Percentiles rank a stretch among this genome's conserved stretches.
Conservation (phyloP, 2,797 vertebrate genomes). For the Xerus rutilus region DNA sequence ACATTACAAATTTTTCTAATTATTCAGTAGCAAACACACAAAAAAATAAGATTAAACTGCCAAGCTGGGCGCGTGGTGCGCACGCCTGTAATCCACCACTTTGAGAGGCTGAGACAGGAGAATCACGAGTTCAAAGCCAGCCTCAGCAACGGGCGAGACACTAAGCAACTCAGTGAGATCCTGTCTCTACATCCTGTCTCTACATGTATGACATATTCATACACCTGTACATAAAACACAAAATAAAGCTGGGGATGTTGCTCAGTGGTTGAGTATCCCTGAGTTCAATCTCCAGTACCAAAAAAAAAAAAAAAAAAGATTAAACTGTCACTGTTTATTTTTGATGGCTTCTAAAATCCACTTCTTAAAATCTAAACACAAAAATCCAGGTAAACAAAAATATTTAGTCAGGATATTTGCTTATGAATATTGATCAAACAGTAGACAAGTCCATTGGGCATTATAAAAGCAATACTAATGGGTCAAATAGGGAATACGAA, state of each 20-base stretch:
- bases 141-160: too few relatives aligned
- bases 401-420: not conserved
- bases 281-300: not conserved
- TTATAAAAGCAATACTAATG: not conserved
- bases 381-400: not conserved
- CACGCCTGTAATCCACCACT: too few relatives aligned
- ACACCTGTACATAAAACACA: too few relatives aligned
- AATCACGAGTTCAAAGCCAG: too few relatives aligned
- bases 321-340: not conserved
- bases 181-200: too few relatives aligned
- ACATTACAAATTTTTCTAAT: not conserved
- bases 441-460: too few relatives aligned
- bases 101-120: too few relatives aligned
- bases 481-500: not conserved
- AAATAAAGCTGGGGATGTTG: too few relatives aligned
- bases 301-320: not conserved
- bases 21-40: not conserved
- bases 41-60: not conserved
- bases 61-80: too few relatives aligned
- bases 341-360: not conserved
- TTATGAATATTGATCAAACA: not conserved
- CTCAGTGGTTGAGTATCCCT: too few relatives aligned
- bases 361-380: slow-evolving; percentile 10
- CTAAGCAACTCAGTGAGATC: too few relatives aligned
- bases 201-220: too few relatives aligned